These are phyloP conservation scores for Balanococcus diminutus DNA, from an alignment of 2,888 invertebrate genomes.

Conservation along the genomic window DNA sequence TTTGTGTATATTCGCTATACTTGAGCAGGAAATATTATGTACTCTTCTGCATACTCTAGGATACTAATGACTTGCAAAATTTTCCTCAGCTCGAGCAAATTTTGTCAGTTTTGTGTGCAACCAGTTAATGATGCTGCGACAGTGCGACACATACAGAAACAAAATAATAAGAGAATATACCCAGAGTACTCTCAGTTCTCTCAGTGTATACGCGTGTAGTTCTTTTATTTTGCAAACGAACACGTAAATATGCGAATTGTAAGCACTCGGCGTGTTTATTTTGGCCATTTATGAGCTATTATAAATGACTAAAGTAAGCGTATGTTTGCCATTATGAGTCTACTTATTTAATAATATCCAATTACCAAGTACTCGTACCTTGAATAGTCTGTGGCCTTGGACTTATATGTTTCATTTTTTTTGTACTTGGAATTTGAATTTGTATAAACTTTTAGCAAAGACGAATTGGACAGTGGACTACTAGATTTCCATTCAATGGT, in stretches of 20 bases:
- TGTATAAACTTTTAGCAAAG: too few relatives aligned
- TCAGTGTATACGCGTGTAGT: too few relatives aligned
- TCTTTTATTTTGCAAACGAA: too few relatives aligned
- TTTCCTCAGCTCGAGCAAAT: not conserved
- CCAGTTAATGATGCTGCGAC: not conserved
- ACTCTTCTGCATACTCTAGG: not conserved
- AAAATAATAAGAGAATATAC: too few relatives aligned
- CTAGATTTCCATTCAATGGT: too few relatives aligned
- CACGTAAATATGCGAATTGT: not conserved
- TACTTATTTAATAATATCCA: not conserved
- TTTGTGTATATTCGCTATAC: not conserved
- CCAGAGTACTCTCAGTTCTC: too few relatives aligned
- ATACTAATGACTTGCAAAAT: not conserved
- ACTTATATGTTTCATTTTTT: too few relatives aligned
- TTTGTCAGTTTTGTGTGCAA: not conserved
- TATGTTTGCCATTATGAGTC: not conserved
- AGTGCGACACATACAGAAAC: too few relatives aligned
- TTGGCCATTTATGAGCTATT: not conserved
- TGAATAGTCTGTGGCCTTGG: not conserved
- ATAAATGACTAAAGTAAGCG: not conserved
- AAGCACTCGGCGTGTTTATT: not conserved
- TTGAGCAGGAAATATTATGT: conserved; percentile 17
- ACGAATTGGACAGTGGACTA: too few relatives aligned
- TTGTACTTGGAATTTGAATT: not conserved
- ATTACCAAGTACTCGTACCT: not conserved